phyloP scores from a whole-genome alignment of 64 coral and sea anemone species.

The Stylophora pistillata region DNA sequence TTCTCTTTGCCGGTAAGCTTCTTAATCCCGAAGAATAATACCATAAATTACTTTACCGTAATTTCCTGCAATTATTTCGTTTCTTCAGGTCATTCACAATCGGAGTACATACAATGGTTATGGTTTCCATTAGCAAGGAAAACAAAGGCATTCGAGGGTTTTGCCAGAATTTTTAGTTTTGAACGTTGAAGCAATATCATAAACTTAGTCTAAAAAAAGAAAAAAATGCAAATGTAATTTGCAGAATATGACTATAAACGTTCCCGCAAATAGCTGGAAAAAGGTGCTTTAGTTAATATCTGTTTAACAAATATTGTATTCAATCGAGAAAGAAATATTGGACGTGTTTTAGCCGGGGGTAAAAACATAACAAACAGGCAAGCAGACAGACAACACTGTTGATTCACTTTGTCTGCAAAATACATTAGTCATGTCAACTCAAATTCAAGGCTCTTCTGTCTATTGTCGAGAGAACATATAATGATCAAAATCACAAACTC shows the following conservation, averaged over 20 bases:
- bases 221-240: neutral
- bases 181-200: neutral
- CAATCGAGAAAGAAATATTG: neutral
- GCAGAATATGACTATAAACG: no score
- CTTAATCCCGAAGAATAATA: conserved; percentile 26
- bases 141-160: neutral
- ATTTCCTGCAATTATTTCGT: conserved; percentile 24
- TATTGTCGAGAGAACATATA: neutral
- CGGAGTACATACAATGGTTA: neutral
- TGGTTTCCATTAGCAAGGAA: neutral
- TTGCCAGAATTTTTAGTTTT: neutral
- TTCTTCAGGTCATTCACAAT: neutral
- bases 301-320: conserved; percentile 19
- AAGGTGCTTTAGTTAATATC: neutral
- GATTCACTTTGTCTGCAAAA: neutral
- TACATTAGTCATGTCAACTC: neutral
- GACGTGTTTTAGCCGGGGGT: neutral
- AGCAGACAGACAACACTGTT: neutral
- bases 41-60: conserved; percentile 30
- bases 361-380: neutral
- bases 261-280: neutral
- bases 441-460: neutral
- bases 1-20: neutral
- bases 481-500: neutral
- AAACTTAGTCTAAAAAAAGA: neutral